phyloP scores from a whole-genome alignment of 2,888 invertebrate species.

The Orchesellides sinensis region DNA sequence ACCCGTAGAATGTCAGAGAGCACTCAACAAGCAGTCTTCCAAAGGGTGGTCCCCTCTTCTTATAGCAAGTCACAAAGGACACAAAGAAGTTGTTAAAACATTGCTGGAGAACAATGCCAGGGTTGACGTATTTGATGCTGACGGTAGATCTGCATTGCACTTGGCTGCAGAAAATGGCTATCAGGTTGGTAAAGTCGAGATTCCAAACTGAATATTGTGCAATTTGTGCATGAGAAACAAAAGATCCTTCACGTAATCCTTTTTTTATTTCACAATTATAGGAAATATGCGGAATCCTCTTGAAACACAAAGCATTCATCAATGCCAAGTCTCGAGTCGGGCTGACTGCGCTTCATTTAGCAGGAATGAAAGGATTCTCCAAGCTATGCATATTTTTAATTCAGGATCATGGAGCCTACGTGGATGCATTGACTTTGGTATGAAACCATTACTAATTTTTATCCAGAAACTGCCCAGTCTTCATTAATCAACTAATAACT shows the following conservation, averaged over 20 bases:
- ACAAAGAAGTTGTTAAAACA: conserved; percentile 91
- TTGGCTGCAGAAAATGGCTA: conserved; percentile 72
- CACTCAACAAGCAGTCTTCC: conserved; percentile 94
- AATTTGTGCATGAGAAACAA: not conserved
- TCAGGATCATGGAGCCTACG: conserved; percentile 95
- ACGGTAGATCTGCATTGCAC: conserved; percentile 81
- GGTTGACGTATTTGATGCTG: conserved; percentile 91
- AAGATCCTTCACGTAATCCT: not conserved
- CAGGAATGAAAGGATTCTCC: conserved; percentile 97
- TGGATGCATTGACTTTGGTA: conserved; percentile 94
- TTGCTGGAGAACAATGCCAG: conserved; percentile 88
- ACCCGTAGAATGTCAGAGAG: conserved; percentile 92
- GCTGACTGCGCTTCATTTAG: conserved; percentile 85
- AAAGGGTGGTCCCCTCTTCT: conserved; percentile 98
- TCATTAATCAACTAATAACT: no score
- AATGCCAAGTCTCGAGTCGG: conserved; percentile 90
- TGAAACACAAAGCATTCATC: conserved; percentile 98
- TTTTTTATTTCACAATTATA: conserved; percentile 11
- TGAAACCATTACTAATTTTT: conserved; percentile 9
- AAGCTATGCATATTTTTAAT: conserved; percentile 93
- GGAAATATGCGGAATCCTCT: conserved; percentile 84
- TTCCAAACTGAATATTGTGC: conserved; percentile 68
- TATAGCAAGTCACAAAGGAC: conserved; percentile 97
- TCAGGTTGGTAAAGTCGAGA: conserved; percentile 78
- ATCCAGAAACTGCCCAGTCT: not conserved